Base-by-base conservation (phyloP, 2,888 invertebrate species). In the Polyommatus icarus region DNA sequence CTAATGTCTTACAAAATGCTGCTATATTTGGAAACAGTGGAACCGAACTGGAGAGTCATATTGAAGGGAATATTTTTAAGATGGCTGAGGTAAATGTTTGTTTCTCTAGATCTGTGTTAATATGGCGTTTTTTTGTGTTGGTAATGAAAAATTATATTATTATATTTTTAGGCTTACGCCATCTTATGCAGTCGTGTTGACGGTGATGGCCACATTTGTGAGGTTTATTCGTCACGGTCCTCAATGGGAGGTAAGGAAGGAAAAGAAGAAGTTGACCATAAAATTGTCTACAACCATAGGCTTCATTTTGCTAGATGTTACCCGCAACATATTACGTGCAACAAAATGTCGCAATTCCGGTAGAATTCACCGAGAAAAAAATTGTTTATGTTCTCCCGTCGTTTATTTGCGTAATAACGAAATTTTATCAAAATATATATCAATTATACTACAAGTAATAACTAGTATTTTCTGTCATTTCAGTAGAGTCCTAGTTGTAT, bases 181-280 rank as follows among this genome's bases (percentile, higher is more conserved):
- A 15, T 71, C 83, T 0, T 87, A 86, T 72, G 84, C 85, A 0
- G 4, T 87, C 0, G 77, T 85, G 4, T 78, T 88, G 1, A 85
- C 83, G 1, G 59, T 85, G 50, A 83, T 80, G 7, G 82, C 84
- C 0, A 89, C 92, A 0, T 84, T 90, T 79, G 80, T 90, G 12
- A 85, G 86, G 8, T 86, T 85, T 2, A 54, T 89, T 1, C 85
- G 87, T n/a, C 79, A 83, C 72, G 93, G 94, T 1, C 93, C 94
- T 1, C 81, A 87, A 20, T 94, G 93, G 92, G 76, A 83, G 79
- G 85, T 85, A 79, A 78, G 54, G 4, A 54, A 54, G 18, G 10
- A 3, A 3, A 46, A 46, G n/a, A 18, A 54, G 54, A 54, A 36
- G 36, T 36, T 36, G 54, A 54, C 46, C 3, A 18, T 54, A 15